Base-by-base conservation (phyloP, 1,140 invertebrate genomes). In the Helicorthomorpha holstii region DNA sequence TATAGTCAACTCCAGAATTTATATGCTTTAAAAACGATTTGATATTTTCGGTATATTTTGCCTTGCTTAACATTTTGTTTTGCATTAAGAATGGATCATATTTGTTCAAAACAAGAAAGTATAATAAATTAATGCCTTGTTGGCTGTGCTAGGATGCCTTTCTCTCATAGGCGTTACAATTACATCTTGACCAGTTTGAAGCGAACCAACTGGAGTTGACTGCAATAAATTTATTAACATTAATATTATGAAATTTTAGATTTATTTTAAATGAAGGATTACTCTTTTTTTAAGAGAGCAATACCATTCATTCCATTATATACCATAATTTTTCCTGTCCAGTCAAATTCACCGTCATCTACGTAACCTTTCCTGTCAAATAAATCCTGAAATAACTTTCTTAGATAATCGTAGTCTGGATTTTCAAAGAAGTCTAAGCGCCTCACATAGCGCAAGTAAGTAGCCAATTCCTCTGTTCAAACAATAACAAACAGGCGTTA, bases 401-500 rank as follows among this genome's bases (percentile, higher is more conserved):
- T 78, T 64, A 96, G 78, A 76, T 97, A 95, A 71, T 97, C 93
- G 73, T 99, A 99, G 71, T 99, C 94, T 26, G 96, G 96, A 54
- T 92, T 96, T 76, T 98, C 95, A 74, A 98, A 98, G 75, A 99
- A 99, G 71, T 98, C 93, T 64, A 99, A 75, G 66, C 89, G 79
- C 60, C 95, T 78, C 51, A 98, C 94, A 73, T 98, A 98, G 59
- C 90, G 80, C 58, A 99, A 76, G 72, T 98, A 98, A 63, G 87
- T 93, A 55, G 93, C 88, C 79, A 98, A 85, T 71, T 92, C 87
- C 71, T 92, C 86, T 71, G 63, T 25, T n/a, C n/a, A n/a, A n/a
- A n/a, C n/a, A n/a, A n/a, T n/a, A n/a, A n/a, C n/a, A n/a, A n/a
- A n/a, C n/a, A n/a, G n/a, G n/a, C n/a, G n/a, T n/a, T n/a, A n/a